Base-by-base conservation (phyloP, 1,140 invertebrate genomes). In the Aphelinus atriplicis region DNA sequence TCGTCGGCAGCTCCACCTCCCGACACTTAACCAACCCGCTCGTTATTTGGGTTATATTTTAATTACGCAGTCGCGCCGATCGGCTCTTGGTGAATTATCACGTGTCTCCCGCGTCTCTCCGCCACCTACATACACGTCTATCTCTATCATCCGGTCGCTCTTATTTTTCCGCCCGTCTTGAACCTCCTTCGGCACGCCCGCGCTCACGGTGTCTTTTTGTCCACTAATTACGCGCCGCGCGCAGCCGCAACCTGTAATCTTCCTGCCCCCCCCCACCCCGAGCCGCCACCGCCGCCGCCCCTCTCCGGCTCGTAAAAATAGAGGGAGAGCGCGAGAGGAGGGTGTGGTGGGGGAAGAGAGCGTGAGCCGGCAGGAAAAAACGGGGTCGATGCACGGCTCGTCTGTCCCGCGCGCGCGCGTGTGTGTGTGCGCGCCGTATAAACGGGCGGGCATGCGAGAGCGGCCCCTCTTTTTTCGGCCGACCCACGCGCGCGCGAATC, bases 81-180 rank as follows among this genome's bases (percentile, higher is more conserved):
- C 43, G 5, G 7, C 43, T 48, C 63, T 7, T 9, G 45, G 62
- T 78, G 75, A 73, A 84, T 86, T 85, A 86, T 83, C 80, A 76
- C 78, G 69, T 79, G 79, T 72, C 75, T 75, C 69, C 26, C 64
- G 62, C 56, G 50, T 74, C 73, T 61, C 62, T 60, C 67, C 76
- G 72, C 73, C 71, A 63, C 57, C 46, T 61, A 56, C 48, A 47
- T 26, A 26, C 26, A 26, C 26, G 71, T 65, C 51, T 64, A 51
- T 58, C 55, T 48, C 62, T 47, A 57, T 53, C 62, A 47, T 64
- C 73, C 63, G 43, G 53, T 56, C 51, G 69, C 69, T 48, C 66
- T 71, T 71, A 65, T 77, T 79, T 76, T 75, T 73, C 74, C 77
- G 69, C 72, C 73, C 80, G 78, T 80, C 10, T 57, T 50, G 42